phyloP scores from a whole-genome alignment of 2,888 invertebrate species.

The Smittia aterrima region DNA sequence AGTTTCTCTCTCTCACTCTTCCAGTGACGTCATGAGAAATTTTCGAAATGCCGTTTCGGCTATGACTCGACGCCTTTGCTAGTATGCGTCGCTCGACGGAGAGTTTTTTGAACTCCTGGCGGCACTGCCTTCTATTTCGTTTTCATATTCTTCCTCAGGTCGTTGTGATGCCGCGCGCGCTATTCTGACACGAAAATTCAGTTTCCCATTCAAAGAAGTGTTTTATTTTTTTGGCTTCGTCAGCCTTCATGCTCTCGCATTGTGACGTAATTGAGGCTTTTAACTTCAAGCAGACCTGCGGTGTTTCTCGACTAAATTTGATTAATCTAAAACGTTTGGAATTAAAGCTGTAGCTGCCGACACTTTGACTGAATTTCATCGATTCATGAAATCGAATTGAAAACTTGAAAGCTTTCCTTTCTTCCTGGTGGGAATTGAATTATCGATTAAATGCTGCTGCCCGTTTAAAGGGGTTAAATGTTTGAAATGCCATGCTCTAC shows the following conservation, averaged over 20 bases:
- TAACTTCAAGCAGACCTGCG: too few species aligned
- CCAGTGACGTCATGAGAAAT: conserved; percentile 12
- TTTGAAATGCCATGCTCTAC: background rate
- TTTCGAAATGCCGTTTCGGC: conserved; percentile 34
- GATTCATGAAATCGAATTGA: too few species aligned
- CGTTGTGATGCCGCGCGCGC: background rate
- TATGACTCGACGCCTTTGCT: conserved; percentile 28
- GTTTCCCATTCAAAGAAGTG: background rate
- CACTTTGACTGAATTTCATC: too few species aligned
- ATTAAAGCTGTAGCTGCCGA: too few species aligned
- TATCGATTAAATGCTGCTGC: background rate
- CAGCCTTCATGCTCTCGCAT: too few species aligned
- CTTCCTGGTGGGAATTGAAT: background rate
- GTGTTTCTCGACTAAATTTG: too few species aligned
- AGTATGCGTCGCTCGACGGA: conserved; percentile 16
- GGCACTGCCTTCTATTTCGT: conserved; percentile 25
- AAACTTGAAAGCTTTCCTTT: background rate
- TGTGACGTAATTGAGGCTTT: too few species aligned
- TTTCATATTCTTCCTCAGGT: conserved; percentile 9
- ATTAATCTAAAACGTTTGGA: too few species aligned
- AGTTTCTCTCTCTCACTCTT: conserved; percentile 16
- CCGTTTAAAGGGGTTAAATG: background rate
- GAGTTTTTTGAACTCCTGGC: conserved; percentile 37
- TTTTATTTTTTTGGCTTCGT: too few species aligned
- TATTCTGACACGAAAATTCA: background rate